Conservation (phyloP, 2,888 invertebrate species). For the Lasioglossum marginatum region DNA sequence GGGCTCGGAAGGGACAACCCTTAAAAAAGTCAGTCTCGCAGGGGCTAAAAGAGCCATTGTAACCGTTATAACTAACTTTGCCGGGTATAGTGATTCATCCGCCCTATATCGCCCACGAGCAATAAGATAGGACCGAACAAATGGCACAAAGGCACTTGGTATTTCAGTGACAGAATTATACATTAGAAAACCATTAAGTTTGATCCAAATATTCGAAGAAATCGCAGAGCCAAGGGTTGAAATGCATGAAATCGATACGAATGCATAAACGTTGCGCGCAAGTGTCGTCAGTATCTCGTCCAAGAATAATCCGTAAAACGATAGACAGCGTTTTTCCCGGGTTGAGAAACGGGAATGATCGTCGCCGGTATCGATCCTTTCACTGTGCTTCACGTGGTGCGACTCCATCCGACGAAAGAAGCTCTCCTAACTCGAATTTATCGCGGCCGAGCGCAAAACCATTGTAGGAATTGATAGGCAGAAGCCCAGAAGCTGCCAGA, state of each 20-base stretch:
- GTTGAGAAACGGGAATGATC: neutral
- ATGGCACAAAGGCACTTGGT: neutral
- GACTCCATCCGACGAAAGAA: conserved; percentile 5
- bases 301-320: conserved; percentile 2
- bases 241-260: neutral
- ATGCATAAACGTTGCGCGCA: neutral
- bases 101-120: neutral
- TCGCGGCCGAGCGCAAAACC: conserved; percentile 23
- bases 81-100: conserved; percentile 61
- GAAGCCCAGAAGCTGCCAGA: conserved; percentile 59
- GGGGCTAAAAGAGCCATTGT: conserved; percentile 54
- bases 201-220: neutral
- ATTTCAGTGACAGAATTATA: neutral
- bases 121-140: conserved; percentile 35
- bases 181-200: neutral
- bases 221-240: neutral
- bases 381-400: neutral
- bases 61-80: conserved; percentile 41
- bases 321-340: neutral
- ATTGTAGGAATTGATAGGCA: conserved; percentile 37
- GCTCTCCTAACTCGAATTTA: conserved; percentile 31
- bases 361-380: conserved; percentile 3
- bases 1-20: conserved; percentile 70
- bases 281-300: neutral
- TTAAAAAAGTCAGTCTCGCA: conserved; percentile 72